Evolutionary conservation across 2,113 vertebrate genomes (phyloP), one percentile per base, ranked within the genome.

Genomic region (Verasper variegatus): DNA sequence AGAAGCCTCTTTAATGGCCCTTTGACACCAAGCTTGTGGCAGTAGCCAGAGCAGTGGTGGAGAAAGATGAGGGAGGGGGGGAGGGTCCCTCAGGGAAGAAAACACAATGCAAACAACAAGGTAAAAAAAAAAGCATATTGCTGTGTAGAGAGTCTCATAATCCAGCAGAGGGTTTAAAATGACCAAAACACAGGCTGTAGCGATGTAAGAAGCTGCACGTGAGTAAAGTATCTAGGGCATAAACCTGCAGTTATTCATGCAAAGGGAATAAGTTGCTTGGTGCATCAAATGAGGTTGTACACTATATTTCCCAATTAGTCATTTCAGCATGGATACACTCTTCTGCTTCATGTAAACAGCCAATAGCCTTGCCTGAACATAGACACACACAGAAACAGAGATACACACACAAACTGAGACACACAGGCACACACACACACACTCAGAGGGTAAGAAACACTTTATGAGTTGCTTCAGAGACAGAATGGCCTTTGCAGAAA

Each of bases 281-380:
- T 86, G 85, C 77, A 79, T 85, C 71, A 84, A 84, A 91, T 85
- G 78, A 90, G 86, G 35, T 71, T 82, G 79, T 89, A 78, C 91
- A 89, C 84, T 73, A 11, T 83, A 87, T 85, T 92, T 92, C 72
- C 88, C 86, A 86, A 91, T 90, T 91, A 90, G 91, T 75, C 85
- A 90, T 87, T 92, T 91, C 86, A 92, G 89, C 91, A 86, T 92
- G 90, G 82, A 85, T 89, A 87, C 91, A 90, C 80, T 88, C 87
- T 89, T 89, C 88, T 93, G 88, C 88, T 85, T 92, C 81, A 70
- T 55, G 73, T 77, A 78, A 88, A 83, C 84, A 79, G 88, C 89
- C 90, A 75, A 79, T 81, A 92, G 88, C 83, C 84, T 87, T 17
- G 77, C 78, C 88, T 71, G 76, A 70, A 78, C 72, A 71, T 67